Evolutionary conservation across 2,888 invertebrate species (phyloP).

Genomic region (Tetragonula carbonaria): DNA sequence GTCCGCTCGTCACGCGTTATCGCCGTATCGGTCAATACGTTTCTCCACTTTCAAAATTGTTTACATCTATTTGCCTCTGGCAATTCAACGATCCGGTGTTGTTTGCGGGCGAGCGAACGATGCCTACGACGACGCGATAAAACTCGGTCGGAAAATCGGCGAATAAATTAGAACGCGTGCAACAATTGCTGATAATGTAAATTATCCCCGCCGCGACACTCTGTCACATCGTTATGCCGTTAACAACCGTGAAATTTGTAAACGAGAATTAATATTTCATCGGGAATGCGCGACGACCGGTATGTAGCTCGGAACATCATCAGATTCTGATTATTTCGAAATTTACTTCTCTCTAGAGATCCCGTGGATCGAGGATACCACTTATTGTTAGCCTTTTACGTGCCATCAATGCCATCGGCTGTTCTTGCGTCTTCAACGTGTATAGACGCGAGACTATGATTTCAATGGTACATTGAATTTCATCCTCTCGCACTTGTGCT

Average conservation of each 20-base stretch:
- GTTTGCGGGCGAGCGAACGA: too few relatives aligned
- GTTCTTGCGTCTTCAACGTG: not conserved
- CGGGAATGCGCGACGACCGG: not conserved
- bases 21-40: constrained; percentile 43
- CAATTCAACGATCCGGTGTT: constrained; percentile 48
- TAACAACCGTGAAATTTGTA: constrained; percentile 27
- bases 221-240: constrained; percentile 44
- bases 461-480: not conserved
- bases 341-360: not conserved
- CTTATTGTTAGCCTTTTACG: not conserved
- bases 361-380: not conserved
- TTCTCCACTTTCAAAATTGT: constrained; percentile 39
- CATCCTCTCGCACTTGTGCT: not conserved
- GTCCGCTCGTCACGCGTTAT: constrained; percentile 49
- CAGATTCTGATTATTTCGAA: not conserved
- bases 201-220: constrained; percentile 25
- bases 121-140: constrained; percentile 34
- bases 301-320: not conserved
- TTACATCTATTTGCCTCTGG: constrained; percentile 49
- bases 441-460: not conserved
- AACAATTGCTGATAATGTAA: constrained; percentile 4
- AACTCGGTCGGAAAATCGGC: constrained; percentile 24
- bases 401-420: not conserved
- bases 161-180: constrained; percentile 37
- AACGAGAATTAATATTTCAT: constrained; percentile 31